Evolutionary conservation across 2,797 vertebrate genomes (phyloP).

Genomic region (Anas flavirostris): DNA sequence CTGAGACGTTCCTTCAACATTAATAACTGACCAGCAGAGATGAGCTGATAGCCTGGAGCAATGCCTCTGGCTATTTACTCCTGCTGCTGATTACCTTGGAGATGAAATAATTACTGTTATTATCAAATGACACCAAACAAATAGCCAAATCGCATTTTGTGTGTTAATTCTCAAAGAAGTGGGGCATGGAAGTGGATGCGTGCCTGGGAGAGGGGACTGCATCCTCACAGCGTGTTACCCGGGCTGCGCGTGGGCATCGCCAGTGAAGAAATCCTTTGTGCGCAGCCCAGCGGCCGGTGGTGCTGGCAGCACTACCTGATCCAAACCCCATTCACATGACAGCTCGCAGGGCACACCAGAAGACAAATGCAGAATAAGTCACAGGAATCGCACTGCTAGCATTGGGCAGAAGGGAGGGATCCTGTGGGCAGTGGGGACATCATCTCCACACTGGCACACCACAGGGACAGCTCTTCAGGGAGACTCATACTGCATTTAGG

Average conservation of each 20-base stretch:
- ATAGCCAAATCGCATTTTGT: background rate
- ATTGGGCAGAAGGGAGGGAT: background rate
- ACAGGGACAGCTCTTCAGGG: accelerated
- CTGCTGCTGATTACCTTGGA: background rate
- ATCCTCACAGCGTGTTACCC: accelerated
- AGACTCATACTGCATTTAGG: accelerated
- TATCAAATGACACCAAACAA: background rate
- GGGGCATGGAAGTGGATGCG: background rate
- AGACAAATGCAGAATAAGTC: background rate
- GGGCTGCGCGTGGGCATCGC: accelerated
- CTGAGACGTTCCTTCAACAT: background rate
- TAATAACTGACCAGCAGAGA: background rate
- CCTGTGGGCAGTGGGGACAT: background rate
- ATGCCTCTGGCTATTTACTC: conserved; percentile 9
- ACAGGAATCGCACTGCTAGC: background rate
- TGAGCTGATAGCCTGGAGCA: background rate
- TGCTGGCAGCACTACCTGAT: accelerated
- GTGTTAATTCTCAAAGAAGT: background rate
- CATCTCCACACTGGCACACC: accelerated
- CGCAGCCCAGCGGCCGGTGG: background rate
- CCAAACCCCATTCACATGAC: background rate
- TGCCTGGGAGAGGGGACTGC: accelerated
- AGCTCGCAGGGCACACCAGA: background rate
- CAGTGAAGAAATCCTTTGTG: background rate
- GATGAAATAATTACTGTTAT: conserved; percentile 33